A percentile compares a stretch with the other conserved stretches of the same genome.
Evolutionary conservation across 2,888 invertebrate species (phyloP).

Genomic region (Aphodius granarius): DNA sequence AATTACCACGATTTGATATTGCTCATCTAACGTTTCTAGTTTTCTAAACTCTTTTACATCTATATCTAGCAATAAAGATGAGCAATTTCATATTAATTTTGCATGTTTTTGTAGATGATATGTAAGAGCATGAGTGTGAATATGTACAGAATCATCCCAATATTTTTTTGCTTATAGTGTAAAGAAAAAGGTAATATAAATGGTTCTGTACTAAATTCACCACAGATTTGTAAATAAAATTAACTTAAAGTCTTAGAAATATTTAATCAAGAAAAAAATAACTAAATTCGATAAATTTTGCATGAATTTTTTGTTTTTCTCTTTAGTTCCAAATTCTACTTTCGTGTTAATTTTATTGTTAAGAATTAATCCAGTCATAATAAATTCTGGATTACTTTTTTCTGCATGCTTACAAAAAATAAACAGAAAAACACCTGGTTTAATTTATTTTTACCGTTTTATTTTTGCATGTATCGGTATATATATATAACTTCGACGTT

Average conservation of each 20-base stretch:
- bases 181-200: background rate
- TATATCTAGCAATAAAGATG: background rate
- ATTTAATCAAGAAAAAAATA: too few species aligned
- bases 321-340: background rate
- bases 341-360: constrained; percentile 20
- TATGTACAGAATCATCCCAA: background rate
- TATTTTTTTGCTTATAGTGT: background rate
- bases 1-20: constrained; percentile 24
- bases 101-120: constrained; percentile 40
- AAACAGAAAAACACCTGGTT: background rate
- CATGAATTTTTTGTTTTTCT: background rate
- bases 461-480: constrained; percentile 40
- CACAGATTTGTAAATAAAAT: background rate
- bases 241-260: too few species aligned
- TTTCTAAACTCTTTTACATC: too few species aligned
- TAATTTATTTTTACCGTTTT: constrained; percentile 14
- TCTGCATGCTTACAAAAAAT: background rate
- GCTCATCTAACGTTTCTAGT: too few species aligned
- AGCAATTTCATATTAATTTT: constrained; percentile 37
- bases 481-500: constrained; percentile 31
- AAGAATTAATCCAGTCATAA: background rate
- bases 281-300: too few species aligned
- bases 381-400: background rate
- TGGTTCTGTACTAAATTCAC: background rate
- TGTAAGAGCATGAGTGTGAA: constrained; percentile 29